Percentiles rank a stretch among this genome's conserved stretches.
phyloP scores from a whole-genome alignment of 2,113 vertebrate species.

The Tyto alba region DNA sequence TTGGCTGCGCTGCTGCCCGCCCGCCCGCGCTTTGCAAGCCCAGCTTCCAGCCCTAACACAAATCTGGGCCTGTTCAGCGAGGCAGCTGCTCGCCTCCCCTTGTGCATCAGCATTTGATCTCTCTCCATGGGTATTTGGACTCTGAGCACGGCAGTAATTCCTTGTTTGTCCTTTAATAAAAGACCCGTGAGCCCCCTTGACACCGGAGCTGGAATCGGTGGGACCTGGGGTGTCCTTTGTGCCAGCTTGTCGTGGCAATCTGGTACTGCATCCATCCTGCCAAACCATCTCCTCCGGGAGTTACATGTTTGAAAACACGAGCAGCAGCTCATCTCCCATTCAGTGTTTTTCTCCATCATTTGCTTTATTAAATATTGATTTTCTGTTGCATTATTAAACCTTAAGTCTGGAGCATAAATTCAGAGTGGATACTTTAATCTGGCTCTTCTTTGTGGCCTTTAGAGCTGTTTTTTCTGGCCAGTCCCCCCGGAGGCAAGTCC shows the following conservation, averaged over 20 bases:
- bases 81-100: background rate
- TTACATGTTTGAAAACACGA: slow-evolving; percentile 61
- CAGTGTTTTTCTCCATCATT: slow-evolving; percentile 80
- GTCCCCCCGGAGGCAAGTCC: background rate
- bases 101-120: background rate
- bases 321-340: slow-evolving; percentile 69
- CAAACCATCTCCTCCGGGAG: slow-evolving; percentile 62
- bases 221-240: slow-evolving; percentile 24
- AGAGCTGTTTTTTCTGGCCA: slow-evolving; percentile 51
- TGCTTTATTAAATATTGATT: slow-evolving; percentile 87
- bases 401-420: slow-evolving; percentile 78
- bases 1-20: background rate
- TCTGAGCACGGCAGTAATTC: slow-evolving; percentile 50
- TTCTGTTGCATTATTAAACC: slow-evolving; percentile 85
- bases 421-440: slow-evolving; percentile 78
- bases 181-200: slow-evolving; percentile 39
- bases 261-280: slow-evolving; percentile 58
- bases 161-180: slow-evolving; percentile 65
- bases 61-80: background rate
- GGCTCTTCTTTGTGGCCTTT: slow-evolving; percentile 61
- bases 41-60: background rate
- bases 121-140: slow-evolving; percentile 23
- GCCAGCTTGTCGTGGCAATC: slow-evolving; percentile 65
- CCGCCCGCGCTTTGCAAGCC: background rate
- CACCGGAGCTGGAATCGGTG: slow-evolving; percentile 52